These are phyloP conservation scores for Penaeus monodon DNA, from an alignment of 2,888 invertebrate genomes.

Conservation along the genomic window DNA sequence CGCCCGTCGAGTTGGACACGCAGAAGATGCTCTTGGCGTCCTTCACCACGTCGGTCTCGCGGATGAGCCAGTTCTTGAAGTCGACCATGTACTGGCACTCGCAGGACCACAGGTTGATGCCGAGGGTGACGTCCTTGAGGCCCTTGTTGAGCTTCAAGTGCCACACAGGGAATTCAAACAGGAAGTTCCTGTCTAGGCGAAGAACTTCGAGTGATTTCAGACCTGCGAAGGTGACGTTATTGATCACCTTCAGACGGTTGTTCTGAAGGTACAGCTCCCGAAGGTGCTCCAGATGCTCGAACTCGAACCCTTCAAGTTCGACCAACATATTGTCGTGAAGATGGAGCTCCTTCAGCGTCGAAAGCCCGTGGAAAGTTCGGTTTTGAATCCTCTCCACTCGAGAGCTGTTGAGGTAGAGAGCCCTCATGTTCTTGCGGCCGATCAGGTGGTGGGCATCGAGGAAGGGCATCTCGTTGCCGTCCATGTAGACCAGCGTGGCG, in stretches of 20 bases:
- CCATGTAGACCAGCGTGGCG: slow-evolving; percentile 93
- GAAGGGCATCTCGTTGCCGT: slow-evolving; percentile 90
- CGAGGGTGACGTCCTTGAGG: slow-evolving; percentile 86
- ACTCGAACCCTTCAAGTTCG: slow-evolving; percentile 84
- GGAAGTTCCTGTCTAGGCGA: slow-evolving; percentile 85
- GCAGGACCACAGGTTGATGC: slow-evolving; percentile 91
- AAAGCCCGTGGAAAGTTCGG: slow-evolving; percentile 90
- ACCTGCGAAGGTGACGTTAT: slow-evolving; percentile 86
- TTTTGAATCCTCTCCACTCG: slow-evolving; percentile 87
- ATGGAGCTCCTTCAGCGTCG: slow-evolving; percentile 83
- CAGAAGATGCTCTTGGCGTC: slow-evolving; percentile 84
- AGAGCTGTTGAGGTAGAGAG: slow-evolving; percentile 89
- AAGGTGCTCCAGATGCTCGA: slow-evolving; percentile 84
- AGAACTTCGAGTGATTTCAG: slow-evolving; percentile 86
- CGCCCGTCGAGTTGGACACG: slow-evolving; percentile 72
- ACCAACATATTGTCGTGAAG: slow-evolving; percentile 88
- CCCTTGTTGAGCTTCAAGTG: slow-evolving; percentile 86
- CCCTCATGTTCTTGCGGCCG: slow-evolving; percentile 89
- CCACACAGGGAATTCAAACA: slow-evolving; percentile 88
- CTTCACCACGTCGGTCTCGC: slow-evolving; percentile 83
- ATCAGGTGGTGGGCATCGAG: slow-evolving; percentile 90
- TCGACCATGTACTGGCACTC: slow-evolving; percentile 84
- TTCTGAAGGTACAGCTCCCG: slow-evolving; percentile 89
- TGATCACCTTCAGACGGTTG: slow-evolving; percentile 85
- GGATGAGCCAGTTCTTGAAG: slow-evolving; percentile 84